These are phyloP conservation scores for Peromyscus eremicus DNA, from an alignment of 2,797 vertebrate genomes.

Conservation along the genomic window DNA sequence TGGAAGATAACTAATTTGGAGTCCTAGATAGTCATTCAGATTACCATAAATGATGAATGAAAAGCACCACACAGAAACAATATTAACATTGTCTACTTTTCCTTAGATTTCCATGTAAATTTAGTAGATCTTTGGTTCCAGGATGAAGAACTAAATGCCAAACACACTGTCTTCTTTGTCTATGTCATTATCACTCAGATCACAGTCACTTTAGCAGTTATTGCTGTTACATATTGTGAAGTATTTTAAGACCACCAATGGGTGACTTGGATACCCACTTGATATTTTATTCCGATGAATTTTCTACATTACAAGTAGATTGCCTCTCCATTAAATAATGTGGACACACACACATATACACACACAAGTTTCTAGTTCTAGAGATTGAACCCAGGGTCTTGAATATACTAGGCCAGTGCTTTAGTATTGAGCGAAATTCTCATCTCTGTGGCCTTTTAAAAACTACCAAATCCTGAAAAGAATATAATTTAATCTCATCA, in stretches of 20 bases:
- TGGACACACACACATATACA: background rate
- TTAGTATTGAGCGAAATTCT: background rate
- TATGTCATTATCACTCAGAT: background rate
- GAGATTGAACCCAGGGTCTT: background rate
- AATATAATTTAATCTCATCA: background rate
- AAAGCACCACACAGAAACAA: background rate
- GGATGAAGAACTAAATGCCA: constrained; percentile 1
- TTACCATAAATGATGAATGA: background rate
- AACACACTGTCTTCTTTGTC: background rate
- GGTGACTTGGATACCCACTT: background rate
- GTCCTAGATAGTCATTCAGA: background rate
- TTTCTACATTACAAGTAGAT: background rate
- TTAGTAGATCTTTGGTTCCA: background rate
- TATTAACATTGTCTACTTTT: background rate
- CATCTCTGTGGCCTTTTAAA: too few species aligned
- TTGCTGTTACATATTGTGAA: background rate
- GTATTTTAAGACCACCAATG: background rate
- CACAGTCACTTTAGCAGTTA: background rate
- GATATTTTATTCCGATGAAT: constrained; percentile 10
- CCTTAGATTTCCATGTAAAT: constrained; percentile 27
- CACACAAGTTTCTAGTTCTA: background rate
- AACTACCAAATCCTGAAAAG: background rate
- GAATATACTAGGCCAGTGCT: background rate
- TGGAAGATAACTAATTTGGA: background rate
- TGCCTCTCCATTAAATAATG: background rate